phyloP scores from a whole-genome alignment of 2,888 invertebrate genomes.

The Eupithecia pulchellata region DNA sequence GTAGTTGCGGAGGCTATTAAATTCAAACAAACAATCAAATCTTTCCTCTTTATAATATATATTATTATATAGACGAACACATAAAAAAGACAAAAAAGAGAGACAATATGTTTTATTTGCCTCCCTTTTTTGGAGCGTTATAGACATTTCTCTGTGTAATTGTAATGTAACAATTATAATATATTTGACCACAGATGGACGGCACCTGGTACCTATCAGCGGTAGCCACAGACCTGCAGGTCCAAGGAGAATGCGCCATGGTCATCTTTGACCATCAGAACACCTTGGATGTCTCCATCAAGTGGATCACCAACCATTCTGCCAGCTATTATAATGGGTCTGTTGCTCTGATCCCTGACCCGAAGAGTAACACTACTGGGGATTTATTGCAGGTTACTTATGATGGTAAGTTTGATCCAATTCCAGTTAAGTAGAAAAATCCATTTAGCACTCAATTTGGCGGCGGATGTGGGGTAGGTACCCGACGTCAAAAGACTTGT shows the following conservation, averaged over 20 bases:
- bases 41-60: too few relatives aligned
- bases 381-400: slow-evolving; percentile 72
- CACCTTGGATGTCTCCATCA: slow-evolving; percentile 73
- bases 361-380: slow-evolving; percentile 64
- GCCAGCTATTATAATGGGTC: slow-evolving; percentile 74
- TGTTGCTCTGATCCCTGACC: slow-evolving; percentile 66
- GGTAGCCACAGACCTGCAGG: slow-evolving; percentile 65
- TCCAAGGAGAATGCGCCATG: slow-evolving; percentile 73
- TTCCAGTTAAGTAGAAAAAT: background rate
- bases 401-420: slow-evolving; percentile 58
- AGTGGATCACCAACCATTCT: slow-evolving; percentile 73
- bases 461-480: too few relatives aligned
- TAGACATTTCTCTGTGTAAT: background rate
- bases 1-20: too few relatives aligned
- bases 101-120: background rate
- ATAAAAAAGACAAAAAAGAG: background rate
- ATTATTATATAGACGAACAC: too few relatives aligned
- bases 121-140: background rate
- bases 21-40: too few relatives aligned
- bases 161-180: background rate
- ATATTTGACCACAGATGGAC: slow-evolving; percentile 60
- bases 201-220: slow-evolving; percentile 76
- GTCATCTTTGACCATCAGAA: slow-evolving; percentile 75
- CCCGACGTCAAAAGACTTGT: too few relatives aligned
- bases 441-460: background rate